phyloP scores from a whole-genome alignment of 2,797 vertebrate species.

The Tarsius wallacei region DNA sequence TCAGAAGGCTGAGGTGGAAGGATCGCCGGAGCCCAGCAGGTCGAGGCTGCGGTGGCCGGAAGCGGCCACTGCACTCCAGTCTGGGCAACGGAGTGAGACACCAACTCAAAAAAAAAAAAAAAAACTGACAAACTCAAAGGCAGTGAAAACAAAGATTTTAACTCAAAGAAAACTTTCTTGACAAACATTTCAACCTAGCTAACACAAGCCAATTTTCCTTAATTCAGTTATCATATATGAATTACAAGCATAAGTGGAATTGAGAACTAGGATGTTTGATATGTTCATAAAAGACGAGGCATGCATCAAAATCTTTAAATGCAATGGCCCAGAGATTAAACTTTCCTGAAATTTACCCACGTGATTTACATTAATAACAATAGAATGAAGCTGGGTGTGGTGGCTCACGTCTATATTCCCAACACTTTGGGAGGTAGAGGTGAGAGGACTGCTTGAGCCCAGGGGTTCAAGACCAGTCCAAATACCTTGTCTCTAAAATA shows the following conservation, averaged over 20 bases:
- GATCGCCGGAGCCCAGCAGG: too few species aligned
- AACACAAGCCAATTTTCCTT: conserved; percentile 17
- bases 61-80: too few species aligned
- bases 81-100: too few species aligned
- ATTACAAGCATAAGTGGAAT: background rate
- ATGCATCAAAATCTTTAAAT: conserved; percentile 45
- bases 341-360: background rate
- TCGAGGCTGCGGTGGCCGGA: too few species aligned
- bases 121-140: conserved; percentile 18
- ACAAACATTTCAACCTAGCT: background rate
- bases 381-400: too few species aligned
- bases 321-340: background rate
- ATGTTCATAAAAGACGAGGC: conserved; percentile 36
- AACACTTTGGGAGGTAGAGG: too few species aligned
- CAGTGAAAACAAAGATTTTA: conserved; percentile 15
- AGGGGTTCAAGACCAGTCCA: too few species aligned
- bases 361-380: conserved; percentile 50
- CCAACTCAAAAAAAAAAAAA: too few species aligned
- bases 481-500: too few species aligned
- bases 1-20: too few species aligned
- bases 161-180: background rate
- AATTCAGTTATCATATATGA: conserved; percentile 8
- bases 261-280: background rate
- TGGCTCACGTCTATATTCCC: too few species aligned
- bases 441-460: too few species aligned